Percentiles rank a stretch among this genome's conserved stretches.
These are phyloP conservation scores for Umimayanthus kanabou DNA, from an alignment of 92 coral and sea anemone species.

Conservation along the genomic window DNA sequence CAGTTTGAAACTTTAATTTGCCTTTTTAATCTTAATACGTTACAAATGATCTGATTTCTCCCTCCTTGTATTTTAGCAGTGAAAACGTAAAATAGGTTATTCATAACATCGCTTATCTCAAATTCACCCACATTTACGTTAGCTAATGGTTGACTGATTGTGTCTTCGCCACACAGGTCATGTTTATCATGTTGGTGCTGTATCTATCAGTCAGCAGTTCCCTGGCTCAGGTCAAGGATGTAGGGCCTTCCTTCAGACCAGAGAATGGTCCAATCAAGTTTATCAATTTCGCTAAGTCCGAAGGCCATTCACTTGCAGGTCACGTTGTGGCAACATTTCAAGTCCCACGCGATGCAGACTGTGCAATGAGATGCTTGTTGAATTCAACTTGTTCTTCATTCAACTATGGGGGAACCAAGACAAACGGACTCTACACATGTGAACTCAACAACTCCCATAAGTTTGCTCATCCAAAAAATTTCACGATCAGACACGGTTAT, in stretches of 20 bases:
- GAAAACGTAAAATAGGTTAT: no score
- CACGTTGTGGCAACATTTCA: conserved; percentile 1
- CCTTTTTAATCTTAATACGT: no score
- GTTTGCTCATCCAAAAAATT: background rate
- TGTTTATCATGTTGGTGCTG: background rate
- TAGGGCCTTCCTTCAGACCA: no score
- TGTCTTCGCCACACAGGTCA: background rate
- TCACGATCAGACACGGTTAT: background rate
- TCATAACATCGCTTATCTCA: no score
- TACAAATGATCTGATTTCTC: no score
- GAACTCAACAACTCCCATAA: no score
- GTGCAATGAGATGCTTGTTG: conserved; percentile 2
- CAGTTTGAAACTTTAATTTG: no score
- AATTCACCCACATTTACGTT: no score
- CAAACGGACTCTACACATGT: background rate
- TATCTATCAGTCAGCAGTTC: background rate
- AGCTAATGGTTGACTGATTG: no score
- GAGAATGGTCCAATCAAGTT: background rate
- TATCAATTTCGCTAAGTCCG: background rate
- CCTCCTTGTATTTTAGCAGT: no score
- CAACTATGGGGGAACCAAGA: conserved; percentile 6
- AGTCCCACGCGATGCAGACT: background rate
- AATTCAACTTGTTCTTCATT: background rate
- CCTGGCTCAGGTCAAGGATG: background rate
- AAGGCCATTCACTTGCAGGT: background rate